Base-by-base conservation (phyloP, 2,888 invertebrate genomes). In the Acronicta aceris region DNA sequence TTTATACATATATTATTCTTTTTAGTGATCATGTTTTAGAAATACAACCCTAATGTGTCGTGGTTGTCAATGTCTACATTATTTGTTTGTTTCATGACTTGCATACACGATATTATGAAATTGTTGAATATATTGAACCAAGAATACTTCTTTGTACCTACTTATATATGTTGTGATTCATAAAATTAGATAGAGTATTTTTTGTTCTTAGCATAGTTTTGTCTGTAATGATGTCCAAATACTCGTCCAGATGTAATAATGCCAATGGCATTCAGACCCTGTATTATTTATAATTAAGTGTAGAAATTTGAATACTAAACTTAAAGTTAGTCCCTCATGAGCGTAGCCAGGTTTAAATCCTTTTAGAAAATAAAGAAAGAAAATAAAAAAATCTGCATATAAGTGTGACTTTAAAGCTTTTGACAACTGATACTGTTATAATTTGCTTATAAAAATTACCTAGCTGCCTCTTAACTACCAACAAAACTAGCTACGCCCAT, bases 401-500 rank as follows among this genome's bases (percentile, higher is more conserved):
- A 7, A 27, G 27, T 27, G 27, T 21, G 21, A 21, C 21, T 21
- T n/a, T n/a, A n/a, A n/a, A n/a, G n/a, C n/a, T n/a, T n/a, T n/a
- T 27, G 27, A 1, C 5, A 7, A 27, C 27, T 27, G 27, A 5
- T 27, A 27, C 7, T 27, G 27, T 27, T 27, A 27, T 27, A 27
- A 27, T 7, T 27, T 27, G 7, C 6, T 7, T 6, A 27, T 1
- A 5, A 3, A 7, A 27, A 27, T 1, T 8, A 38, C 38, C 0
- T 9, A 5, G 12, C 21, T 15, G 15, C 5, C 0, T 13, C 13
- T 12, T 5, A 49, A 49, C 40, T 49, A 17, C 2, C 15, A 45
- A 43, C 40, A 38, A 38, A 38, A 38, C 49, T 58, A 54, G 55
- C 49, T 75, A 55, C 15, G 40, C 40, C 56, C 65, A 43, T 45